Evolutionary conservation across 2,888 invertebrate species (phyloP), one percentile per base, ranked within the genome.

Genomic region (Sinodicranocentrus sp.): DNA sequence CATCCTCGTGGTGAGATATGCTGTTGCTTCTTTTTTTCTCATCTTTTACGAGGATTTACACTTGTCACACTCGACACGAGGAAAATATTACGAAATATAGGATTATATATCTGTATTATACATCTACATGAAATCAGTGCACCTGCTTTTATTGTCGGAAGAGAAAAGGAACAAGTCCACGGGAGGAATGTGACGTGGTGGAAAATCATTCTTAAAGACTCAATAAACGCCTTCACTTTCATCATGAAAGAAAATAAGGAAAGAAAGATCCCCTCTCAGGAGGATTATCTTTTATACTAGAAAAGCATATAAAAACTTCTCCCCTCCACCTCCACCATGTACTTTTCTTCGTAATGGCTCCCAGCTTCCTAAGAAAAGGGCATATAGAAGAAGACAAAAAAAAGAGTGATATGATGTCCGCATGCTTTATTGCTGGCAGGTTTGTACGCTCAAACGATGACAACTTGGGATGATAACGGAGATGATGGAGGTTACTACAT

Each of bases 131-230:
- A 33, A 33, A 33, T 33, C 33, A 33, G 33, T 33, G 33, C 33
- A 33, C 33, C 33, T 33, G 33, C 33, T 6, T 10, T 3, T 10
- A 33, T 33, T 33, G n/a, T 33, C 33, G 10, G 10, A n/a, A n/a
- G n/a, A n/a, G n/a, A n/a, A n/a, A n/a, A n/a, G n/a, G 5, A 33
- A 10, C 33, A 65, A 28, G 65, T 65, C 39, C 28, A 65, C n/a
- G 28, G 23, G 5, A 23, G 21, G 13, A 48, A 6, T 10, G 76
- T 57, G 68, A 57, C 68, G 57, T 59, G 43, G 33, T 59, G 77
- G 25, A 77, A 48, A 76, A 68, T 77, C 77, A 77, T 59, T 77
- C 77, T 77, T 68, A 77, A 77, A 77, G 77, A 59, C 43, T 68
- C 68, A 77, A 68, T 68, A 68, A 77, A 68, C 77, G 68, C 68